These are phyloP conservation scores for Oryctolagus cuniculus DNA, from an alignment of 2,113 vertebrate species.

Conservation along the genomic window DNA sequence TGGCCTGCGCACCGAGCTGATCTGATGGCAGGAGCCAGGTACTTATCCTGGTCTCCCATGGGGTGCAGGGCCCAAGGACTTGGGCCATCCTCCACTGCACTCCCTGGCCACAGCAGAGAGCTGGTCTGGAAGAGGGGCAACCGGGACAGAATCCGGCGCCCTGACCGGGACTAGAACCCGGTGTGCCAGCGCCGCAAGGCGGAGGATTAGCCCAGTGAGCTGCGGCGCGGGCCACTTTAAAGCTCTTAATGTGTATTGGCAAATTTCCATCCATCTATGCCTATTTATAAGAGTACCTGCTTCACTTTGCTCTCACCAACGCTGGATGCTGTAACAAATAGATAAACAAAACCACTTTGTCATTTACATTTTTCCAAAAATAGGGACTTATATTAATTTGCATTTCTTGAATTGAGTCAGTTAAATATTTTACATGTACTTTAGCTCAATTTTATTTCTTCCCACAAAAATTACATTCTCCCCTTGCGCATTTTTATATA, in stretches of 20 bases:
- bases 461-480: neutral
- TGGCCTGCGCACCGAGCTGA: too few species aligned
- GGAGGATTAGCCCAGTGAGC: too few species aligned
- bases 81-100: too few species aligned
- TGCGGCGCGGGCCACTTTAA: too few species aligned
- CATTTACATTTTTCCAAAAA: neutral
- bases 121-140: too few species aligned
- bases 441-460: conserved; percentile 32
- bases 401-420: conserved; percentile 1
- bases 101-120: too few species aligned
- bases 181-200: too few species aligned
- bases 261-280: conserved; percentile 4
- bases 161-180: too few species aligned
- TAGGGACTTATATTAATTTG: conserved; percentile 19
- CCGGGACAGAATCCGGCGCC: too few species aligned
- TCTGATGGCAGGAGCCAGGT: too few species aligned
- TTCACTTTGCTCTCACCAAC: neutral
- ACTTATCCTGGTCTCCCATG: too few species aligned
- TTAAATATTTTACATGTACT: conserved; percentile 19
- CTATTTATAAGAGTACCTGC: neutral
- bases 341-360: neutral
- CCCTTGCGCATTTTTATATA: neutral
- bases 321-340: neutral
- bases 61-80: too few species aligned
- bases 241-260: neutral